These are phyloP conservation scores for Mus minutoides DNA, from an alignment of 2,797 vertebrate genomes.

Conservation along the genomic window DNA sequence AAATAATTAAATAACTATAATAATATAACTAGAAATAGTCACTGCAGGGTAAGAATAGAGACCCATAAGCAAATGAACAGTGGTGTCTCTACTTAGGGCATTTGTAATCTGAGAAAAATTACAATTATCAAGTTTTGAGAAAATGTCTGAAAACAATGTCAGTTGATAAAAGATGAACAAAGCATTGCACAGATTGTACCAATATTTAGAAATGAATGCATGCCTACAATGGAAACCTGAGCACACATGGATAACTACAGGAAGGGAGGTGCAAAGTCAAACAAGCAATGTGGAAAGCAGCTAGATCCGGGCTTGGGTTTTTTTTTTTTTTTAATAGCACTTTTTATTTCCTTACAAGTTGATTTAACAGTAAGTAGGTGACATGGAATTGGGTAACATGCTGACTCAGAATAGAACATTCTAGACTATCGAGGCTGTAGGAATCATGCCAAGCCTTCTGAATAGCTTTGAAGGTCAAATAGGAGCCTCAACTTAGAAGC, in stretches of 20 bases:
- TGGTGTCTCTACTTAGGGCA: not conserved
- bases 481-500: not conserved
- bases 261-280: conserved; percentile 63
- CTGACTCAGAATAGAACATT: not conserved
- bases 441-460: not conserved
- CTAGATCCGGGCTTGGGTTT: not conserved
- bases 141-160: conserved; percentile 21
- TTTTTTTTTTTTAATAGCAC: not conserved
- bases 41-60: not conserved
- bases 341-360: conserved; percentile 61
- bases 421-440: not conserved
- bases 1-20: not conserved
- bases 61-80: not conserved
- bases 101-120: not conserved
- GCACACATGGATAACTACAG: not conserved
- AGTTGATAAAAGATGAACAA: conserved; percentile 42
- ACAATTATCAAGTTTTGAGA: not conserved
- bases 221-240: conserved; percentile 62
- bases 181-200: not conserved
- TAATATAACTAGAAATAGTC: not conserved
- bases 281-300: conserved; percentile 37
- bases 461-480: not conserved
- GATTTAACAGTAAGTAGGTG: not conserved
- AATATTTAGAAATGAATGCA: conserved; percentile 32
- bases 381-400: not conserved